Evolutionary conservation across 2,113 vertebrate genomes (phyloP).

Genomic region (Anolis sagrei): DNA sequence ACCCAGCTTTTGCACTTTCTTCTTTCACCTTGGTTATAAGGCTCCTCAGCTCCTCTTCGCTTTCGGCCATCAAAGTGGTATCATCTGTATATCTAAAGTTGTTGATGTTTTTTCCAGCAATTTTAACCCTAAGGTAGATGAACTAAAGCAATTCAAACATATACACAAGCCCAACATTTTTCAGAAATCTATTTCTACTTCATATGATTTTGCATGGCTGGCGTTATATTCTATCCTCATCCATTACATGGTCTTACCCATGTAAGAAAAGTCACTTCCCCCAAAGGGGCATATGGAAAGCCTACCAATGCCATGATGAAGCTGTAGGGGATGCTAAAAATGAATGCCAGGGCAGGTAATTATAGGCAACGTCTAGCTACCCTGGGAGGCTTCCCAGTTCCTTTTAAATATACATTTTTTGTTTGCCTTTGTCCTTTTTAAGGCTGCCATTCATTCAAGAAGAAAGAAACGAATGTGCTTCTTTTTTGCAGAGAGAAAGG

Average conservation of each 20-base stretch:
- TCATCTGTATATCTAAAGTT: too few relatives aligned
- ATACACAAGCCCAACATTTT: constrained; percentile 47
- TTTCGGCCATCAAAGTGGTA: too few relatives aligned
- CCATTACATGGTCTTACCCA: not conserved
- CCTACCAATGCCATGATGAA: not conserved
- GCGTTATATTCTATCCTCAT: constrained; percentile 13
- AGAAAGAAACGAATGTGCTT: not conserved
- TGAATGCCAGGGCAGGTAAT: not conserved
- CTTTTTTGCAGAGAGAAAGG: not conserved
- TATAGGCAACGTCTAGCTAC: not conserved
- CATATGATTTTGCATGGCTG: not conserved
- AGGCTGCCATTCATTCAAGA: constrained; percentile 33
- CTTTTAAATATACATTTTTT: not conserved
- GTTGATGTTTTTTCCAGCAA: too few relatives aligned
- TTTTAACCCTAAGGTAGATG: too few relatives aligned
- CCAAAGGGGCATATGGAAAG: constrained; percentile 16
- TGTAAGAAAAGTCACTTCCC: constrained; percentile 12
- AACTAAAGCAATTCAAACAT: constrained; percentile 55
- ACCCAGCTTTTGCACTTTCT: too few relatives aligned
- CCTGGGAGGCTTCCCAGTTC: not conserved
- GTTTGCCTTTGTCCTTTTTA: not conserved
- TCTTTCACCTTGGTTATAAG: too few relatives aligned
- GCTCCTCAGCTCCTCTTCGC: too few relatives aligned
- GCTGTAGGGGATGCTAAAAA: constrained; percentile 3
- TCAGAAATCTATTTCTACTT: constrained; percentile 54